phyloP scores from a whole-genome alignment of 1,140 invertebrate species.

The Apis dorsata region DNA sequence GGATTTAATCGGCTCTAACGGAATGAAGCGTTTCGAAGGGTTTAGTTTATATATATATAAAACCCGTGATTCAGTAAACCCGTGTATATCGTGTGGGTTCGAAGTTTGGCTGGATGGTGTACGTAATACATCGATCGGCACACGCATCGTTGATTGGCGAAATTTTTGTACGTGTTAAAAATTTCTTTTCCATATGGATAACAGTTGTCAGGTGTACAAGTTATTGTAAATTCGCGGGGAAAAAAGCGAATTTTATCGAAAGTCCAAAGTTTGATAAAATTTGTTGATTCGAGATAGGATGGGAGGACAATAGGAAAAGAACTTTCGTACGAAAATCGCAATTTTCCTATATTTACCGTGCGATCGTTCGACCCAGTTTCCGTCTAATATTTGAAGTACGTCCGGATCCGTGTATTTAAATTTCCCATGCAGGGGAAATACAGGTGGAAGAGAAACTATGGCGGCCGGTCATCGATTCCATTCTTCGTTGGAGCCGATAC shows the following conservation, averaged over 20 bases:
- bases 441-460: background rate
- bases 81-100: too few relatives aligned
- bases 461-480: background rate
- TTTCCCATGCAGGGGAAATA: background rate
- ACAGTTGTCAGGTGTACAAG: too few relatives aligned
- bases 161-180: too few relatives aligned
- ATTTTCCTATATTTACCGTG: constrained; percentile 6
- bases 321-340: background rate
- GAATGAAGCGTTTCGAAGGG: background rate
- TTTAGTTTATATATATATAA: background rate
- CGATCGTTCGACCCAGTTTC: background rate
- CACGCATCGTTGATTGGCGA: too few relatives aligned
- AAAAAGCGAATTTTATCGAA: background rate
- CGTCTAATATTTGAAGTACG: background rate
- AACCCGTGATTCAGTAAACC: background rate
- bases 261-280: background rate
- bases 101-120: too few relatives aligned
- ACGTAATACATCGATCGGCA: too few relatives aligned
- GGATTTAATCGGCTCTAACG: background rate
- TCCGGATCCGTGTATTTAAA: background rate
- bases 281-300: background rate
- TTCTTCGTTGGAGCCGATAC: background rate
- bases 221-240: too few relatives aligned
- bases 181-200: too few relatives aligned
- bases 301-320: background rate